A percentile compares a stretch with the other conserved stretches of the same genome.
These are phyloP conservation scores for Esperia sulphurella DNA, from an alignment of 2,888 invertebrate species.

Conservation along the genomic window DNA sequence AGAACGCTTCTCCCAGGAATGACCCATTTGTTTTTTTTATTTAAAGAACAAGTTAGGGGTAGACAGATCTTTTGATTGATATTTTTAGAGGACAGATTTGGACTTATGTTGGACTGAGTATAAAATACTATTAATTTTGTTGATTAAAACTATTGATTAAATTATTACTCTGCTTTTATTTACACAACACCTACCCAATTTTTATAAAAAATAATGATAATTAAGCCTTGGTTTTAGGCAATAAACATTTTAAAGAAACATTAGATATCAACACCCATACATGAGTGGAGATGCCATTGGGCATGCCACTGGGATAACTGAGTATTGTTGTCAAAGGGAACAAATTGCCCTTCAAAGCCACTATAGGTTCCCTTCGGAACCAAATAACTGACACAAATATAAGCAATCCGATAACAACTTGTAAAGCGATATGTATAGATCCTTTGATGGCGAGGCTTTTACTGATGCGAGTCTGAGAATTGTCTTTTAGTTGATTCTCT, in stretches of 20 bases:
- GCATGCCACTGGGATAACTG: constrained; percentile 60
- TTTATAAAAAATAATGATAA: not conserved
- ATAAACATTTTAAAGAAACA: constrained; percentile 56
- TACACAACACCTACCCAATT: constrained; percentile 1
- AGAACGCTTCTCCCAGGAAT: no score
- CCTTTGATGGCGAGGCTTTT: constrained; percentile 61
- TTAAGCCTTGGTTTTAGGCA: constrained; percentile 39
- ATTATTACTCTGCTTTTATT: constrained; percentile 22
- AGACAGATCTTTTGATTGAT: constrained; percentile 45
- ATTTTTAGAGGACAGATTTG: constrained; percentile 59
- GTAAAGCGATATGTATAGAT: constrained; percentile 50
- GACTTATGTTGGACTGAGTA: constrained; percentile 69
- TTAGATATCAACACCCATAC: constrained; percentile 70
- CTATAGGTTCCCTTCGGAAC: constrained; percentile 65
- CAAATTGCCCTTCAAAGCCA: constrained; percentile 54
- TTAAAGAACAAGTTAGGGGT: constrained; percentile 48
- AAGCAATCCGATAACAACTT: constrained; percentile 45
- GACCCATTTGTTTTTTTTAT: no score
- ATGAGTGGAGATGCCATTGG: constrained; percentile 67
- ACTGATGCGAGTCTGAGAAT: constrained; percentile 52
- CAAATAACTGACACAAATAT: constrained; percentile 60
- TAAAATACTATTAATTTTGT: constrained; percentile 67
- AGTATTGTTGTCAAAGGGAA: constrained; percentile 61
- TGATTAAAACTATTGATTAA: constrained; percentile 43
- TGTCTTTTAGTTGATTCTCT: constrained; percentile 65